Evolutionary conservation across 2,888 invertebrate genomes (phyloP).

Genomic region (Lasioglossum vierecki): DNA sequence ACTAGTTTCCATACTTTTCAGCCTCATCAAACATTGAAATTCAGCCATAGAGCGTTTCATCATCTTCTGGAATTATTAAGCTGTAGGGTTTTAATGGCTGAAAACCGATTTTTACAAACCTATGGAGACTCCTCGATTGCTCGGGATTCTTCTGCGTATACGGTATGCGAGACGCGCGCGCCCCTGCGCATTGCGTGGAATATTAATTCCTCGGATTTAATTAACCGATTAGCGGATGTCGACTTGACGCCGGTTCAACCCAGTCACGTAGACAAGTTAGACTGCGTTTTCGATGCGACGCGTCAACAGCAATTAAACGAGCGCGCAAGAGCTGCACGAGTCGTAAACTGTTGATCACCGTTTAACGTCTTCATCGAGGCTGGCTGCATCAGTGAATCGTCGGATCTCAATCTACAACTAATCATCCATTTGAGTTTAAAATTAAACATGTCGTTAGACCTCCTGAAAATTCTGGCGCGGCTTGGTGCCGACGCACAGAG

Average conservation of each 20-base stretch:
- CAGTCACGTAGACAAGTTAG: slow-evolving; percentile 76
- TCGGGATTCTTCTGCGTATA: slow-evolving; percentile 67
- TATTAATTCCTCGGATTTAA: slow-evolving; percentile 79
- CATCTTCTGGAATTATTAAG: neutral
- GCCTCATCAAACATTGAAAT: neutral
- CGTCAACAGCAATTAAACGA: slow-evolving; percentile 58
- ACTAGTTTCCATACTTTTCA: neutral
- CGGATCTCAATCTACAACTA: neutral
- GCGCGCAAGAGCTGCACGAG: slow-evolving; percentile 17
- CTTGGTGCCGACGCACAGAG: neutral
- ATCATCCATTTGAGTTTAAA: neutral
- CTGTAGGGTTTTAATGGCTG: too few relatives aligned
- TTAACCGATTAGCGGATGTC: slow-evolving; percentile 78
- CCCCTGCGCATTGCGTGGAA: slow-evolving; percentile 66
- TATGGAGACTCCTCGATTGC: neutral
- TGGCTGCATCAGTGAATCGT: neutral
- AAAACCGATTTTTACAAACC: neutral
- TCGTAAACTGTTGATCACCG: slow-evolving; percentile 14
- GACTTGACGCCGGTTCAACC: slow-evolving; percentile 68
- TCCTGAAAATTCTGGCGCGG: neutral
- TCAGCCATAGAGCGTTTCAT: neutral
- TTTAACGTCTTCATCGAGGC: neutral
- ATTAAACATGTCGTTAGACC: neutral
- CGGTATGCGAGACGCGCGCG: slow-evolving; percentile 70
- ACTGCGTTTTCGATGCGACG: slow-evolving; percentile 67